phyloP scores from a whole-genome alignment of 2,797 vertebrate genomes.

The Oreochromis grahami region DNA sequence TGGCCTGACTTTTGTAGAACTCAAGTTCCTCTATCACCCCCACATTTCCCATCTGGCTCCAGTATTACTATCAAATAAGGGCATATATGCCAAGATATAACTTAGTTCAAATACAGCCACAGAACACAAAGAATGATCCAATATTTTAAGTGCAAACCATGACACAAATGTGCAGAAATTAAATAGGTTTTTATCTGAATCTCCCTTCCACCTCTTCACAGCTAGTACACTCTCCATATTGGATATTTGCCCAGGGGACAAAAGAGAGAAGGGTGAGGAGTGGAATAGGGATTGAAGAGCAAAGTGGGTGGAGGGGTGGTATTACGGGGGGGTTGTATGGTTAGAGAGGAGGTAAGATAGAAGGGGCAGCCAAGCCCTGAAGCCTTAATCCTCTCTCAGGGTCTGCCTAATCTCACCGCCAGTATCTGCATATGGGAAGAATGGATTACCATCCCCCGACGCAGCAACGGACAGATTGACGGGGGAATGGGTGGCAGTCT shows the following conservation, averaged over 20 bases:
- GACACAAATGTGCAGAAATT: conserved; percentile 5
- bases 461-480: conserved; percentile 13
- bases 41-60: not conserved
- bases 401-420: conserved; percentile 68
- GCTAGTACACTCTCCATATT: conserved; percentile 47
- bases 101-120: not conserved
- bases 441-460: conserved; percentile 68
- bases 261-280: conserved; percentile 21
- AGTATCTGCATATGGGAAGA: conserved; percentile 66
- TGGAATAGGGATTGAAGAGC: conserved; percentile 16
- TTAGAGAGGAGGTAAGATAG: conserved; percentile 45
- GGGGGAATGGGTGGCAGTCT: conserved; percentile 17
- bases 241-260: conserved; percentile 37
- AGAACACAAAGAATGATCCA: not conserved
- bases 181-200: conserved; percentile 43
- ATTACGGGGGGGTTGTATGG: not conserved
- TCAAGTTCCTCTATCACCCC: not conserved
- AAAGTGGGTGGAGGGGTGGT: conserved; percentile 2
- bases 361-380: conserved; percentile 41
- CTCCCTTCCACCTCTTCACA: conserved; percentile 46
- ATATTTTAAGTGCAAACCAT: conserved; percentile 17
- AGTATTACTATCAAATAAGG: not conserved
- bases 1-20: not conserved
- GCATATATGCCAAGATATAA: not conserved
- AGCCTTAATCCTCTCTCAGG: conserved; percentile 67